Percentiles rank a stretch among this genome's conserved stretches.
phyloP scores from a whole-genome alignment of 2,113 vertebrate genomes.

The Corydoras maculifer region DNA sequence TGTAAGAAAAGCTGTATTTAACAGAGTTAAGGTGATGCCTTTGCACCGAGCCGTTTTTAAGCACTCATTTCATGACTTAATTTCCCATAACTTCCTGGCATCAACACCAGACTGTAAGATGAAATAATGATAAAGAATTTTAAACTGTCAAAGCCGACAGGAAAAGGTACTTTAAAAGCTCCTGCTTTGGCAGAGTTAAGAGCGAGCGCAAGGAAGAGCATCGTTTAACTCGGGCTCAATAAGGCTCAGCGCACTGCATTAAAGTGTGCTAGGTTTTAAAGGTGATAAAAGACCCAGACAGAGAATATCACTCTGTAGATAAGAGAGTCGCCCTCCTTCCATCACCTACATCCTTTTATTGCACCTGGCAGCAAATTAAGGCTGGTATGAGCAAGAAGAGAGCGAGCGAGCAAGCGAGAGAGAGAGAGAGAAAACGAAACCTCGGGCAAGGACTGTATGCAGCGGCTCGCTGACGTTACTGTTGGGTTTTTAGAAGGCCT shows the following conservation, averaged over 20 bases:
- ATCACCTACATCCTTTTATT: slow-evolving; percentile 68
- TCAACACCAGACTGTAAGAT: slow-evolving; percentile 17
- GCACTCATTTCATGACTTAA: slow-evolving; percentile 39
- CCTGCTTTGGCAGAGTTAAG: slow-evolving; percentile 48
- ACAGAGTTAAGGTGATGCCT: slow-evolving; percentile 46
- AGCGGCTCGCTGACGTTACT: slow-evolving; percentile 54
- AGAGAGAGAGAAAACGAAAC: slow-evolving; percentile 57
- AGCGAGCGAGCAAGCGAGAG: too few relatives aligned
- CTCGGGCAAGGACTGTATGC: slow-evolving; percentile 67
- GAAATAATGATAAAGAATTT: slow-evolving; percentile 37
- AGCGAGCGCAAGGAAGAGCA: slow-evolving; percentile 38
- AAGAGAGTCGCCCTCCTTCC: slow-evolving; percentile 71
- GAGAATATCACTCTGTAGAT: slow-evolving; percentile 67
- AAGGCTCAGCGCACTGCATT: slow-evolving; percentile 61
- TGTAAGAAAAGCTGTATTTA: slow-evolving; percentile 24
- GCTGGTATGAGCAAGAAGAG: slow-evolving; percentile 47
- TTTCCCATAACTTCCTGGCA: slow-evolving; percentile 38
- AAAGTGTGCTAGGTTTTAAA: slow-evolving; percentile 68
- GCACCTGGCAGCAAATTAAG: slow-evolving; percentile 81
- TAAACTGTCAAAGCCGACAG: slow-evolving; percentile 24
- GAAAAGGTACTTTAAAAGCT: slow-evolving; percentile 28
- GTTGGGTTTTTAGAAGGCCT: slow-evolving; percentile 80
- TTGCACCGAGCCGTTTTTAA: slow-evolving; percentile 23
- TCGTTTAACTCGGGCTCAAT: slow-evolving; percentile 46
- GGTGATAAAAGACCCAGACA: slow-evolving; percentile 68